Evolutionary conservation across 2,888 invertebrate genomes (phyloP).

Genomic region (Drosophila mayaguana): DNA sequence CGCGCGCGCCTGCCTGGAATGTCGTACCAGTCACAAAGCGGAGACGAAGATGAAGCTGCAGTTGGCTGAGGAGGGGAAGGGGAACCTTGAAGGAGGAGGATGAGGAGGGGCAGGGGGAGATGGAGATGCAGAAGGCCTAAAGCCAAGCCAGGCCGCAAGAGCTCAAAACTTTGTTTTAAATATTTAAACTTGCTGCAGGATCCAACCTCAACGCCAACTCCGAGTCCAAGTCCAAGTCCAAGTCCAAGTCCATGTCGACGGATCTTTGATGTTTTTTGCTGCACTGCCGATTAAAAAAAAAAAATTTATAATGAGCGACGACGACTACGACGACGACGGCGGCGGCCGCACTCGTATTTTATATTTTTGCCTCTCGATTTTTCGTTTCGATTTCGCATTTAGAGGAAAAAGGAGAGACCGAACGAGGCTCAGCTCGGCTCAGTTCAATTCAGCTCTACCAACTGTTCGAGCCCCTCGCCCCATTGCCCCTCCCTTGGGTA

Average conservation of each 20-base stretch:
- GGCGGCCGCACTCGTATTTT: conserved; percentile 73
- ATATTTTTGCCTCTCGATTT: conserved; percentile 75
- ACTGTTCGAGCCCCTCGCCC: not conserved
- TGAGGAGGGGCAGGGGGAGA: not conserved
- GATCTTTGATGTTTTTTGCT: conserved; percentile 77
- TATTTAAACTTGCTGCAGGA: conserved; percentile 77
- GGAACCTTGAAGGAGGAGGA: not conserved
- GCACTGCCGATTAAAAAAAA: conserved; percentile 73
- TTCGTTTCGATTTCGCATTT: conserved; percentile 78
- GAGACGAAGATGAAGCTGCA: conserved; percentile 58
- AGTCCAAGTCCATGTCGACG: conserved; percentile 57
- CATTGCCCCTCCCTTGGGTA: not conserved
- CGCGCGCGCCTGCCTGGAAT: conserved; percentile 77
- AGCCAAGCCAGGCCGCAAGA: conserved; percentile 46
- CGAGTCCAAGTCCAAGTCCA: conserved; percentile 11
- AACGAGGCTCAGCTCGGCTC: not conserved
- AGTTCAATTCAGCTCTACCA: not conserved
- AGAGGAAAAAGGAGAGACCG: conserved; percentile 22
- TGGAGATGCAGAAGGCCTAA: conserved; percentile 28
- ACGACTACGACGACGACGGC: conserved; percentile 8
- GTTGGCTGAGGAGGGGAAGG: conserved; percentile 12
- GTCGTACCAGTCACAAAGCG: conserved; percentile 59
- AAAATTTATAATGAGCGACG: conserved; percentile 75
- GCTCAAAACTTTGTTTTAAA: conserved; percentile 77
- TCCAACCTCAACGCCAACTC: conserved; percentile 25